phyloP scores from a whole-genome alignment of 2,113 vertebrate genomes.

The Uropsilus gracilis region DNA sequence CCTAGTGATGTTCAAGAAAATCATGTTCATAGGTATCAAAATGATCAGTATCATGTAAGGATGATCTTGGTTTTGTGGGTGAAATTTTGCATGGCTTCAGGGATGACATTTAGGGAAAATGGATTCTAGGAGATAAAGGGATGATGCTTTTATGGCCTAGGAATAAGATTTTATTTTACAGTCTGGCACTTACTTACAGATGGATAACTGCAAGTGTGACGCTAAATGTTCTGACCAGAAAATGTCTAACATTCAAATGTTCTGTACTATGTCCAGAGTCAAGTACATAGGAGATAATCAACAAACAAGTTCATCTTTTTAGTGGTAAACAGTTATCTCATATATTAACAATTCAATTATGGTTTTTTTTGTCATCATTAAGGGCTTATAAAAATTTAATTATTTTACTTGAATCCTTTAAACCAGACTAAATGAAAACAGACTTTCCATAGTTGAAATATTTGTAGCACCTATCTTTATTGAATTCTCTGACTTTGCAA shows the following conservation, averaged over 20 bases:
- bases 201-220: neutral
- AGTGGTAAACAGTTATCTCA: neutral
- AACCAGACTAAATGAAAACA: neutral
- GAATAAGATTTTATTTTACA: neutral
- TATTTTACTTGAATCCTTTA: neutral
- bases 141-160: fast-evolving
- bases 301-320: neutral
- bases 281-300: neutral
- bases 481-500: neutral
- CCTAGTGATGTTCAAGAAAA: neutral
- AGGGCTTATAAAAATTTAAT: neutral
- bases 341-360: neutral
- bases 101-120: neutral
- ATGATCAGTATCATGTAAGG: too few relatives aligned
- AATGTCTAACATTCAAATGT: neutral
- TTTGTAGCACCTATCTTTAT: neutral
- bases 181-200: too few relatives aligned
- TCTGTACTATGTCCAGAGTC: neutral
- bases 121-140: neutral
- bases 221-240: neutral
- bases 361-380: neutral
- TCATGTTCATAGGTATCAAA: neutral
- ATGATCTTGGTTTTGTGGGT: too few relatives aligned
- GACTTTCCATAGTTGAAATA: neutral
- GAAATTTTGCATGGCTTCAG: neutral